These are phyloP conservation scores for Ceratina australensis DNA, from an alignment of 1,140 invertebrate genomes.

Conservation along the genomic window DNA sequence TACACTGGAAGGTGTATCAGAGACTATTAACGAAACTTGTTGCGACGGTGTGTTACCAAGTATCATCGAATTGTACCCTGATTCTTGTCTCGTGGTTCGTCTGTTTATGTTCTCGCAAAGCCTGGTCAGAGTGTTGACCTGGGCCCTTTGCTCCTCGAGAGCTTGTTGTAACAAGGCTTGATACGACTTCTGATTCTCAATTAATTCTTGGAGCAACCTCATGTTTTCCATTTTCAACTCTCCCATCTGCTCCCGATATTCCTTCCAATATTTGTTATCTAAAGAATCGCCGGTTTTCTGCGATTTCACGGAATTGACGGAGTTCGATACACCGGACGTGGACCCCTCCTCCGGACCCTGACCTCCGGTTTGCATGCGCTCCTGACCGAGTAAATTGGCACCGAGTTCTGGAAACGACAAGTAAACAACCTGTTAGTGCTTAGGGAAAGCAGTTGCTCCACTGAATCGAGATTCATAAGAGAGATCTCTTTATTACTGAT, in stretches of 20 bases:
- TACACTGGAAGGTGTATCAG: conserved; percentile 58
- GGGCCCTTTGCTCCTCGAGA: conserved; percentile 85
- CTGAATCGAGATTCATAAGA: conserved; percentile 42
- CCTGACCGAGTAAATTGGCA: conserved; percentile 88
- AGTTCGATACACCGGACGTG: conserved; percentile 83
- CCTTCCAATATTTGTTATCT: conserved; percentile 78
- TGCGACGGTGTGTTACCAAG: conserved; percentile 52
- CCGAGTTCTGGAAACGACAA: conserved; percentile 85
- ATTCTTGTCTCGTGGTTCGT: conserved; percentile 65
- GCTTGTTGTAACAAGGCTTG: conserved; percentile 85
- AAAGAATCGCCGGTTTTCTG: conserved; percentile 79
- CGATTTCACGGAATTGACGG: conserved; percentile 84
- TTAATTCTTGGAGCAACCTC: conserved; percentile 81
- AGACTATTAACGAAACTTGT: conserved; percentile 67
- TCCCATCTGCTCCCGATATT: conserved; percentile 80
- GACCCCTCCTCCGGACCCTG: conserved; percentile 81
- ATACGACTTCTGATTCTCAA: conserved; percentile 87
- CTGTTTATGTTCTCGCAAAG: conserved; percentile 75
- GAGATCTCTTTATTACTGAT: conserved; percentile 50
- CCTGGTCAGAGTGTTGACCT: conserved; percentile 79
- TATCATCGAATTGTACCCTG: conserved; percentile 62
- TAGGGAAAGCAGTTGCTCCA: conserved; percentile 31
- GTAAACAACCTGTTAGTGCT: conserved; percentile 22
- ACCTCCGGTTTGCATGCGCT: conserved; percentile 78
- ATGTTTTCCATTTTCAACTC: conserved; percentile 80